phyloP scores from a whole-genome alignment of 2,797 vertebrate species.

The Heterohyrax brucei region DNA sequence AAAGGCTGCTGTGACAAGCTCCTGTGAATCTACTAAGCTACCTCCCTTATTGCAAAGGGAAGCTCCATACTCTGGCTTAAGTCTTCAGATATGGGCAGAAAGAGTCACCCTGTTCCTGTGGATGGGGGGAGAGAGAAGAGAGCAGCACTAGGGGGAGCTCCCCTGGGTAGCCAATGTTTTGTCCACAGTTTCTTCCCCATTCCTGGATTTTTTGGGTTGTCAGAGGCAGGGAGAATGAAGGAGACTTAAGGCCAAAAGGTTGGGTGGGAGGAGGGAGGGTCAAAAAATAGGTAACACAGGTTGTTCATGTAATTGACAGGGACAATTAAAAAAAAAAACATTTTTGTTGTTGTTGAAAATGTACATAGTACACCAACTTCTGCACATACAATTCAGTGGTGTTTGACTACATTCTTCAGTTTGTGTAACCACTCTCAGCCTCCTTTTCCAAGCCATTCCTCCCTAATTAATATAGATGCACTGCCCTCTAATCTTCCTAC shows the following conservation, averaged over 20 bases:
- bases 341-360: neutral
- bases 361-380: neutral
- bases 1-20: neutral
- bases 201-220: neutral
- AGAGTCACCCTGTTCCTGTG: neutral
- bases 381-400: neutral
- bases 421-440: neutral
- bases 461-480: neutral
- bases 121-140: neutral
- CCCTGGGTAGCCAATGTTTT: neutral
- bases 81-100: neutral
- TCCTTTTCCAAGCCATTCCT: neutral
- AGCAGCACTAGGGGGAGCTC: rapidly evolving
- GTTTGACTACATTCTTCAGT: neutral
- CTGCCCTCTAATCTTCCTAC: neutral
- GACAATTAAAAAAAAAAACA: neutral
- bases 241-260: too few species aligned
- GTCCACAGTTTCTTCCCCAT: neutral
- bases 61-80: rapidly evolving
- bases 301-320: neutral
- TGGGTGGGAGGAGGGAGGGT: too few species aligned
- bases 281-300: neutral
- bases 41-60: neutral
- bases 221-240: neutral
- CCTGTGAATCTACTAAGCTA: neutral